These are phyloP conservation scores for Porites rus DNA, from an alignment of 92 coral and sea anemone species.

Conservation along the genomic window DNA sequence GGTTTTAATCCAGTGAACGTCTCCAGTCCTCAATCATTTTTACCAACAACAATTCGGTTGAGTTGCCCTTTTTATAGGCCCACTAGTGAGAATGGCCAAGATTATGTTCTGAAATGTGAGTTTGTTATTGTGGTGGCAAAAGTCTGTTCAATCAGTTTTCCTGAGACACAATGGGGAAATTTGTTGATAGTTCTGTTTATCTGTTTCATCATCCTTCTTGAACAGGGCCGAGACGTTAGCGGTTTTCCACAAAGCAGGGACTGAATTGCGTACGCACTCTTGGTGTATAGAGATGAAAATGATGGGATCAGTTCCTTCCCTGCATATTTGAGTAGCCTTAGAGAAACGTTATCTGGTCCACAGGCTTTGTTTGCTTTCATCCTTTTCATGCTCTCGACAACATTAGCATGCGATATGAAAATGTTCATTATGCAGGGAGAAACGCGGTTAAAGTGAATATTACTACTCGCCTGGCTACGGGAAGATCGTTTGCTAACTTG, in stretches of 20 bases:
- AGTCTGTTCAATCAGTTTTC: constrained; percentile 10
- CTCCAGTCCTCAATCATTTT: constrained; percentile 50
- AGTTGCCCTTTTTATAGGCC: constrained; percentile 49
- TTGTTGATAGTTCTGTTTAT: neutral
- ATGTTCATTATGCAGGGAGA: constrained; percentile 11
- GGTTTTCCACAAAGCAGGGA: constrained; percentile 13
- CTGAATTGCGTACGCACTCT: constrained; percentile 2
- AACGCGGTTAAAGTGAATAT: neutral
- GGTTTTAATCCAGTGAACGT: constrained; percentile 24
- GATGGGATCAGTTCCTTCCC: constrained; percentile 26
- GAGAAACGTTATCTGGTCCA: constrained; percentile 51
- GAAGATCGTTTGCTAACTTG: constrained; percentile 12
- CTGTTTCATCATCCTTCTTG: constrained; percentile 21
- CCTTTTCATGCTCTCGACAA: constrained; percentile 25
- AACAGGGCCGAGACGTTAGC: constrained; percentile 12
- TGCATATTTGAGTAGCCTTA: constrained; percentile 37
- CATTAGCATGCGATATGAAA: constrained; percentile 18
- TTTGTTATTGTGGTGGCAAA: constrained; percentile 10
- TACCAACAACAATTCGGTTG: constrained; percentile 19
- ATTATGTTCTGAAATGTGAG: constrained; percentile 25
- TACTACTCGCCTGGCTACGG: constrained; percentile 4
- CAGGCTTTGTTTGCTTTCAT: neutral
- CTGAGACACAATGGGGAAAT: constrained; percentile 24
- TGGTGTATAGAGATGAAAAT: neutral
- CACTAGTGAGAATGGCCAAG: constrained; percentile 37